A percentile compares a stretch with the other conserved stretches of the same genome.
phyloP scores from a whole-genome alignment of 2,113 vertebrate genomes.

The Pseudorhombus dupliciocellatus region DNA sequence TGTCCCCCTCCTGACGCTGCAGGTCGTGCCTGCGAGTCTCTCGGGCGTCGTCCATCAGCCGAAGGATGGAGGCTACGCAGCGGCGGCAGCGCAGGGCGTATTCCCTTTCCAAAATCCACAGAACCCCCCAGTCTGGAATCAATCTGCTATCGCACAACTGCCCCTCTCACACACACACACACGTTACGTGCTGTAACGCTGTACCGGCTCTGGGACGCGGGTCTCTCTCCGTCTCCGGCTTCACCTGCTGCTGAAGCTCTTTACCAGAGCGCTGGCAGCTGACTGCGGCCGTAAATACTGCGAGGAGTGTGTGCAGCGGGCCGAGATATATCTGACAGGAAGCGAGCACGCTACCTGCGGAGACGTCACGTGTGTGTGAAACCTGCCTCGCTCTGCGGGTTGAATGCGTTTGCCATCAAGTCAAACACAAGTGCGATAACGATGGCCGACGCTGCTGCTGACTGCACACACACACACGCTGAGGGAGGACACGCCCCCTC shows the following conservation, averaged over 20 bases:
- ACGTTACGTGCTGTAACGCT: constrained; percentile 64
- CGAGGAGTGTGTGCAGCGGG: constrained; percentile 54
- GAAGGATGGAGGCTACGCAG: constrained; percentile 45
- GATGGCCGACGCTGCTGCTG: too few relatives aligned
- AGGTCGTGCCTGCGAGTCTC: constrained; percentile 61
- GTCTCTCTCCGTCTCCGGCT: constrained; percentile 53
- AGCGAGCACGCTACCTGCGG: constrained; percentile 65
- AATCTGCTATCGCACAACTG: constrained; percentile 71
- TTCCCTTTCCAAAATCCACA: constrained; percentile 61
- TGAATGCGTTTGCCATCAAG: too few relatives aligned
- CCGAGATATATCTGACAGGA: constrained; percentile 70
- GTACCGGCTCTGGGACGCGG: constrained; percentile 68
- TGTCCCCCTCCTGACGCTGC: constrained; percentile 46
- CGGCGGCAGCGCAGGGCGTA: constrained; percentile 45
- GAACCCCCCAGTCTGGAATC: constrained; percentile 78
- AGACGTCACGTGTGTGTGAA: constrained; percentile 46
- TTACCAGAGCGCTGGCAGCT: constrained; percentile 74
- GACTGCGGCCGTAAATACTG: constrained; percentile 76
- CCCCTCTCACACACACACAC: constrained; percentile 35
- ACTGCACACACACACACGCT: too few relatives aligned
- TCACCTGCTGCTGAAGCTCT: constrained; percentile 79
- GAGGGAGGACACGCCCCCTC: too few relatives aligned
- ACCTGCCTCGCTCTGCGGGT: too few relatives aligned
- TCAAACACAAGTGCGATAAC: too few relatives aligned
- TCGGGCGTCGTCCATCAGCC: constrained; percentile 59